A percentile compares a stretch with the other conserved stretches of the same genome.
phyloP scores from a whole-genome alignment of 2,888 invertebrate genomes.

The Nephrocerus scutellatus region DNA sequence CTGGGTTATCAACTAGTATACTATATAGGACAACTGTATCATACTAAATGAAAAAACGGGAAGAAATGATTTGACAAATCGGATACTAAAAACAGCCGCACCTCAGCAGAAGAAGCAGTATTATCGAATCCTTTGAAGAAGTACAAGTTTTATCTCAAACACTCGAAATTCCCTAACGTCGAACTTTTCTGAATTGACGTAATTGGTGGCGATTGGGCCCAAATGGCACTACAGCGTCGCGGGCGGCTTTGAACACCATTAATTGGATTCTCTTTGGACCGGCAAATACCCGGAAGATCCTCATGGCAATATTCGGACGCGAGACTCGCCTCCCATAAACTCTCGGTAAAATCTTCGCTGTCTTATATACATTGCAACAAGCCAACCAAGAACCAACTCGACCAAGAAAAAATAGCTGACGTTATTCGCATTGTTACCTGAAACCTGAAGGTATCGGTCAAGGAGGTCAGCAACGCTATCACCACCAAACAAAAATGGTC shows the following conservation, averaged over 20 bases:
- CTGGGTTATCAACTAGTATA: too few species aligned
- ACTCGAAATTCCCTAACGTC: too few species aligned
- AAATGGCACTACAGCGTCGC: constrained; percentile 42
- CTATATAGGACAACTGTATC: too few species aligned
- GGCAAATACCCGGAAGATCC: constrained; percentile 52
- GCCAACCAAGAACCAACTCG: constrained; percentile 43
- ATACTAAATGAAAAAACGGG: too few species aligned
- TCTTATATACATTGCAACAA: constrained; percentile 36
- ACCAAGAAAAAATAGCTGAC: constrained; percentile 51
- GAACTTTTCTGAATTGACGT: too few species aligned
- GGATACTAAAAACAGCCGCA: too few species aligned
- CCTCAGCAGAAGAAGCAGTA: too few species aligned
- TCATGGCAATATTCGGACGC: constrained; percentile 53
- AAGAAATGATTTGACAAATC: too few species aligned
- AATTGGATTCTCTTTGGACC: constrained; percentile 52
- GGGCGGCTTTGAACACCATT: constrained; percentile 44
- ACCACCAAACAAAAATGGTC: constrained; percentile 54
- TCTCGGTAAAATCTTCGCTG: constrained; percentile 56
- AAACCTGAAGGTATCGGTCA: constrained; percentile 50
- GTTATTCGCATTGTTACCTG: constrained; percentile 51
- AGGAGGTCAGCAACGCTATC: constrained; percentile 54
- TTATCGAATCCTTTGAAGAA: too few species aligned
- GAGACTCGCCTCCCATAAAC: constrained; percentile 53
- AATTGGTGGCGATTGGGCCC: constrained; percentile 43
- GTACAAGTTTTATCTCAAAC: too few species aligned